Percentiles rank a stretch among this genome's conserved stretches.
Conservation (phyloP, 2,888 invertebrate genomes). For the Phytoseiulus persimilis region DNA sequence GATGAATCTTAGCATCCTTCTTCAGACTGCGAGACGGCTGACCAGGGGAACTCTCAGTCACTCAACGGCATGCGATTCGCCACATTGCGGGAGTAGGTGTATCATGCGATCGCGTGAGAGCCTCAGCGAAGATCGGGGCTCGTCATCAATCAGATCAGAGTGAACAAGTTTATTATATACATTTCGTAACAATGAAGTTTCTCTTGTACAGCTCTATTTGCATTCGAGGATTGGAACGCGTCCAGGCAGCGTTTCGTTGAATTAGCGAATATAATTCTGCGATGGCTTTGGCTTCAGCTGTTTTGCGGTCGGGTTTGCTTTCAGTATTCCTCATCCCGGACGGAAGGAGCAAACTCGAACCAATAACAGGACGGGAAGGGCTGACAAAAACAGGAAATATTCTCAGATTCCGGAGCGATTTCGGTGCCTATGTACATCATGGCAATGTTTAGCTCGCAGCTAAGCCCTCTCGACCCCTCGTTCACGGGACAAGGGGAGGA, state of each 20-base stretch:
- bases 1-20: too few relatives aligned
- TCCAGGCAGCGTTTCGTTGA: background rate
- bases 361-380: background rate
- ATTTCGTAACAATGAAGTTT: background rate
- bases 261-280: constrained; percentile 11
- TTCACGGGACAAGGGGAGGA: background rate
- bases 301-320: background rate
- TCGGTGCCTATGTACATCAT: constrained; percentile 36
- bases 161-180: background rate
- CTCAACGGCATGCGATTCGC: too few relatives aligned
- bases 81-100: too few relatives aligned
- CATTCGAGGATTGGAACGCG: background rate
- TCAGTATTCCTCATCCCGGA: background rate
- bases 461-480: background rate
- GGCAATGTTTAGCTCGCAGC: constrained; percentile 33
- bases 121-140: too few relatives aligned
- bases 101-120: too few relatives aligned
- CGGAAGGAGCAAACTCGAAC: background rate
- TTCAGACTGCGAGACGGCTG: too few relatives aligned
- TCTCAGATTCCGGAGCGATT: background rate
- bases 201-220: background rate
- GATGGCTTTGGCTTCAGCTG: constrained; percentile 31
- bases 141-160: background rate
- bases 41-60: too few relatives aligned
- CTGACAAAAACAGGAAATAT: background rate